phyloP scores from a whole-genome alignment of 2,888 invertebrate genomes.

The Xestia ashworthii region DNA sequence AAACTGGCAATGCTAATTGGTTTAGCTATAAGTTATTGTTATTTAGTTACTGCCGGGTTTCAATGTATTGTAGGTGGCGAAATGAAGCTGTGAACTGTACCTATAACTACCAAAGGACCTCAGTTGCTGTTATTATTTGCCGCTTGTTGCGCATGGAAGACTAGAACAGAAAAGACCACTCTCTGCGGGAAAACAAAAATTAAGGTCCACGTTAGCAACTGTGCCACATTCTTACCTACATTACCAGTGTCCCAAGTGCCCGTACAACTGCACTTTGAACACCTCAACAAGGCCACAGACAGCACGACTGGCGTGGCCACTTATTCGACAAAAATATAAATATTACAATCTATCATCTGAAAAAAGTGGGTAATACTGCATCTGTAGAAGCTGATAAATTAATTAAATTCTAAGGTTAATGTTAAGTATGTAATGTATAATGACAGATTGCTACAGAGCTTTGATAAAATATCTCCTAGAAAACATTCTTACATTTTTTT shows the following conservation, averaged over 20 bases:
- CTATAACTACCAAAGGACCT: background rate
- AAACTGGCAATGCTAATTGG: slow-evolving; percentile 46
- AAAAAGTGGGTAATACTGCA: slow-evolving; percentile 3
- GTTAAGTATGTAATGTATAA: background rate
- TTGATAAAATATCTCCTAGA: background rate
- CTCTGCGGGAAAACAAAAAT: background rate
- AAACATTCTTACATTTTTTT: background rate
- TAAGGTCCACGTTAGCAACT: background rate
- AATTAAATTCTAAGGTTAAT: slow-evolving; percentile 5
- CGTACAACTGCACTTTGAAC: slow-evolving; percentile 53
- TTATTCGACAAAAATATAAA: slow-evolving; percentile 39
- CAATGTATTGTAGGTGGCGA: background rate
- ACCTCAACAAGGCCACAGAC: slow-evolving; percentile 49
- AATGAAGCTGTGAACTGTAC: background rate
- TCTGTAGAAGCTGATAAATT: background rate
- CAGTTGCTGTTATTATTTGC: background rate
- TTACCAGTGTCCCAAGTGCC: slow-evolving; percentile 20
- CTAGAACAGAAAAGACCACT: background rate
- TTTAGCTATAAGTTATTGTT: slow-evolving; percentile 43
- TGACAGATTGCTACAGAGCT: background rate
- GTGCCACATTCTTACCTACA: slow-evolving; percentile 41
- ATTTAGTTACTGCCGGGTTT: slow-evolving; percentile 22
- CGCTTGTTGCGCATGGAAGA: background rate
- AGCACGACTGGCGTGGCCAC: slow-evolving; percentile 42
- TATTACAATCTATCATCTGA: slow-evolving; percentile 9